phyloP scores from a whole-genome alignment of 2,113 vertebrate genomes.

The Corythoichthys haematopterus region DNA sequence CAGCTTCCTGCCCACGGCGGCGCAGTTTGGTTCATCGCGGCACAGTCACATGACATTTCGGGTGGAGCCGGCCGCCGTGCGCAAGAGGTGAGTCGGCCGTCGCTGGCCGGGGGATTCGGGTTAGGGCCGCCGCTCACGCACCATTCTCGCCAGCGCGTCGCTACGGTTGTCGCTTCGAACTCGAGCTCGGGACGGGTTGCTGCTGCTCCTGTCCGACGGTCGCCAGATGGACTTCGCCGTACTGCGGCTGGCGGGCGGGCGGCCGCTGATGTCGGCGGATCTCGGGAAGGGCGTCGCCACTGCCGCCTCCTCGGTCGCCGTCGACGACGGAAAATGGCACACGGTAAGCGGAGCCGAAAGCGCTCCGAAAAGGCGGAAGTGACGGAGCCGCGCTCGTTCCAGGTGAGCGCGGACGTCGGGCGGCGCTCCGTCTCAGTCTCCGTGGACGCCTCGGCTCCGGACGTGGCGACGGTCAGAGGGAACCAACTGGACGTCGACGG shows the following conservation, averaged over 20 bases:
- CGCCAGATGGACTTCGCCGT: conserved; percentile 83
- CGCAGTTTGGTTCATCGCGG: conserved; percentile 81
- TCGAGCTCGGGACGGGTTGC: conserved; percentile 76
- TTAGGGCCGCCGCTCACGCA: too few relatives aligned
- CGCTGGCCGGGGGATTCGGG: neutral
- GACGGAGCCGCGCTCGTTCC: neutral
- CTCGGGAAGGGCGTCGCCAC: conserved; percentile 81
- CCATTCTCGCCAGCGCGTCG: conserved; percentile 67
- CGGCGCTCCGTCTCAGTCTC: conserved; percentile 27
- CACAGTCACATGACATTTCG: conserved; percentile 82
- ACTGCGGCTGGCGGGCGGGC: conserved; percentile 77
- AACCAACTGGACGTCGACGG: conserved; percentile 85
- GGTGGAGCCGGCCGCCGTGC: conserved; percentile 75
- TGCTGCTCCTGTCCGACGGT: conserved; percentile 81
- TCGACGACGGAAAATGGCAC: conserved; percentile 89
- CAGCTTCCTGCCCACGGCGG: conserved; percentile 60
- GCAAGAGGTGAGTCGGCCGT: conserved; percentile 73
- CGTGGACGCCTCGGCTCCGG: conserved; percentile 68
- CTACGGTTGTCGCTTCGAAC: conserved; percentile 81
- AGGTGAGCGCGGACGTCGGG: conserved; percentile 45
- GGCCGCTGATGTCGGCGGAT: conserved; percentile 80
- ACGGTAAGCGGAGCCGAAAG: conserved; percentile 60
- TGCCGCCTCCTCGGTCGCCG: conserved; percentile 63
- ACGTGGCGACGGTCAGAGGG: conserved; percentile 63
- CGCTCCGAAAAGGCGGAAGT: neutral